Evolutionary conservation across 2,888 invertebrate genomes (phyloP), one percentile per base, ranked within the genome.

Genomic region (Dinocampus coccinellae): DNA sequence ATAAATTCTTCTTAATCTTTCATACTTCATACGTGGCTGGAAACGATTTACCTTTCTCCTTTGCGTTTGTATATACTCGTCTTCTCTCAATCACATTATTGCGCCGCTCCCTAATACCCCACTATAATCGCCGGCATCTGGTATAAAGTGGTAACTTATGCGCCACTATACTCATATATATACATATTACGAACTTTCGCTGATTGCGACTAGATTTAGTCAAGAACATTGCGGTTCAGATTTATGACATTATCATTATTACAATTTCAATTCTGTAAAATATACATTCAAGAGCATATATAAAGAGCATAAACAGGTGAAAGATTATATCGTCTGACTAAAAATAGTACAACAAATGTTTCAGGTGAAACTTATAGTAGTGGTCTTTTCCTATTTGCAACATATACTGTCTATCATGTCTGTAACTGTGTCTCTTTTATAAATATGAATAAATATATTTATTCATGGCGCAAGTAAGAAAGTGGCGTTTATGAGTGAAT

Each of bases 151-250:
- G 64, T 65, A 65, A 64, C 63, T 70, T 67, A 70, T 66, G 70
- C 68, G 67, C 57, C 71, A 70, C 73, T 75, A 47, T 47, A n/a
- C 16, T 2, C 16, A 20, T 7, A 16, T 47, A 16, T 47, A 47
- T 47, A 47, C n/a, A 62, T 69, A 65, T 68, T 60, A 64, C 64
- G 63, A 73, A 77, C 77, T 77, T 76, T 77, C 77, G 77, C 77
- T 75, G 70, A 73, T 73, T 73, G 64, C 75, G 69, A 69, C 73
- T 47, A 47, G 47, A 47, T 9, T 6, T 69, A 69, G 73, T 73
- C 72, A 55, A 55, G 75, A 64, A 65, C 73, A 66, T 65, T 47
- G 47, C 47, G 52, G 72, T 55, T 68, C 70, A 72, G 33, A 58
- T 58, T 58, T 58, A 58, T 34, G 20, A 34, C 29, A 9, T 7